These are phyloP conservation scores for Ceriagrion tenellum DNA, from an alignment of 2,888 invertebrate genomes.

Conservation along the genomic window DNA sequence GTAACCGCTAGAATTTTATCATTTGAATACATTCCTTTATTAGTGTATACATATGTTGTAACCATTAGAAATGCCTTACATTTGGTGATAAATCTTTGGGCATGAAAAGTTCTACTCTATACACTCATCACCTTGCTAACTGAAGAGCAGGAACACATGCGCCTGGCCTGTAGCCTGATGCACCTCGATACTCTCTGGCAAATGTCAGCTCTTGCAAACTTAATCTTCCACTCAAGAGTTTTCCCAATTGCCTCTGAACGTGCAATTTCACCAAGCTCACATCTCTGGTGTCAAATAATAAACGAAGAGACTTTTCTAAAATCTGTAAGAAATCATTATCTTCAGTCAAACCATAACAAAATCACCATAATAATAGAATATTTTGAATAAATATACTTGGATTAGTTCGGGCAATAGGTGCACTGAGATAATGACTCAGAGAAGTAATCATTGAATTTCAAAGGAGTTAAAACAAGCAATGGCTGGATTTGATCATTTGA, in stretches of 20 bases:
- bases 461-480: no score
- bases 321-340: conserved; percentile 81
- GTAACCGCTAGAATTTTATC: no score
- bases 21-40: no score
- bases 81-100: neutral
- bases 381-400: no score
- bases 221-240: conserved; percentile 86
- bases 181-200: conserved; percentile 96
- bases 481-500: no score
- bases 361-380: neutral
- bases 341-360: neutral
- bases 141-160: conserved; percentile 97
- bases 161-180: conserved; percentile 89
- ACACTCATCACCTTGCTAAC: conserved; percentile 86
- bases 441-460: no score
- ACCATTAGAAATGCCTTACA: no score
- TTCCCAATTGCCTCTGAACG: conserved; percentile 87
- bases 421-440: no score
- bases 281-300: conserved; percentile 91
- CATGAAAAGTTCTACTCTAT: neutral
- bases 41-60: no score
- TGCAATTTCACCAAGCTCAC: conserved; percentile 89
- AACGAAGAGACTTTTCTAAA: conserved; percentile 89
- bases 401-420: no score
- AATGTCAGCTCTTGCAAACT: conserved; percentile 93